Evolutionary conservation across 2,888 invertebrate species (phyloP), one percentile per base, ranked within the genome.

Genomic region (Lydus trimaculatus): DNA sequence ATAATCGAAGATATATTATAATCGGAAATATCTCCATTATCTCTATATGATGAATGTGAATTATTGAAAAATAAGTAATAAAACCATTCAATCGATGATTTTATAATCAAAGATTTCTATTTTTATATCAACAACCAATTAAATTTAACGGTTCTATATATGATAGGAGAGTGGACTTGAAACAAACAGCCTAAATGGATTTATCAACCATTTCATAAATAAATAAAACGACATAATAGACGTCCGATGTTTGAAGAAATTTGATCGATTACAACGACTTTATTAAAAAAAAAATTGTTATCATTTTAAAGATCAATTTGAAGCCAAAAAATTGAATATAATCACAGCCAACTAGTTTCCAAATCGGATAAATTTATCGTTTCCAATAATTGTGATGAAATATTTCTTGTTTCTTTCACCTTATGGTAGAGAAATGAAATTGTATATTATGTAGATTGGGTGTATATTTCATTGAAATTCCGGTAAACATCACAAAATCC

Each of bases 1-100:
- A 65, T 66, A 67, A 63, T 58, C 71, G 66, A 68, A 72, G 67
- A 33, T 70, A 65, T 61, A 65, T 67, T 73, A 71, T 69, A 73
- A 72, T 72, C 64, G 63, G 20, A 61, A 67, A 67, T 70, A 65
- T 64, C 67, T 64, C 62, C 61, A 70, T 73, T 72, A 58, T 60
- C 59, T 62, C n/a, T 48, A 0, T 4, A 48, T 43, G 43, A 43
- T n/a, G 17, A n/a, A 17, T 7, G 33, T 33, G 33, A 33, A 33
- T 33, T 9, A 4, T 7, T 43, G 5, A 17, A 3, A 39, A 39
- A 8, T 1, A 43, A 43, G 1, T 0, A 8, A 8, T 43, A 25
- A 56, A 23, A 52, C 23, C 11, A 52, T 13, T 23, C 11, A 11
- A 52, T 52, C 52, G 23, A 23, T 52, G 23, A 56, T 28, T 48